phyloP scores from a whole-genome alignment of 2,888 invertebrate species.

The Drosophila bunnanda region DNA sequence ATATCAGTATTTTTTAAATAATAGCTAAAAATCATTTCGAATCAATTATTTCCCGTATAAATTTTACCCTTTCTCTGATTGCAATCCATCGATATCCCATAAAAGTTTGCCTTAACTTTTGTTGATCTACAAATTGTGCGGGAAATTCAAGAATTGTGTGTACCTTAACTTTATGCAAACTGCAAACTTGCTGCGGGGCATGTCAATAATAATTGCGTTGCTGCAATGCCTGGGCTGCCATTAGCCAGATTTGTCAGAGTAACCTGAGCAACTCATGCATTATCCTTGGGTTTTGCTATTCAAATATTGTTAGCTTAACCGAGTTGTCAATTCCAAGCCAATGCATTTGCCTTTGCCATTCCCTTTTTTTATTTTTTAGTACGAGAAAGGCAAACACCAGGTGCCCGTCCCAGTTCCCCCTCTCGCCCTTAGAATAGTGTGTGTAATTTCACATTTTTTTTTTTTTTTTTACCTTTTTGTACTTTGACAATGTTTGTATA shows the following conservation, averaged over 20 bases:
- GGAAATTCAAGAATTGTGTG: conserved; percentile 50
- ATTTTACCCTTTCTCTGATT: background rate
- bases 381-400: conserved; percentile 65
- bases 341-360: conserved; percentile 49
- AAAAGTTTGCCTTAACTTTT: conserved; percentile 27
- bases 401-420: conserved; percentile 7
- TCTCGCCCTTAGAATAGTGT: conserved; percentile 20
- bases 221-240: conserved; percentile 33
- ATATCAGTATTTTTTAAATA: no score
- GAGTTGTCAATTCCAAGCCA: conserved; percentile 74
- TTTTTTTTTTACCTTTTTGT: conserved; percentile 43
- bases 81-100: conserved; percentile 17
- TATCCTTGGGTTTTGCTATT: conserved; percentile 58
- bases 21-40: background rate
- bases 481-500: conserved; percentile 65
- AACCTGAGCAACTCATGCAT: conserved; percentile 53
- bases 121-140: conserved; percentile 32
- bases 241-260: conserved; percentile 61
- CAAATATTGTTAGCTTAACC: conserved; percentile 76
- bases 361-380: conserved; percentile 52
- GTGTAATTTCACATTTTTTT: conserved; percentile 48
- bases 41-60: background rate
- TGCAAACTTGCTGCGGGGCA: conserved; percentile 24
- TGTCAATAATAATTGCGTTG: conserved; percentile 46
- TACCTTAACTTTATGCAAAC: conserved; percentile 46